Evolutionary conservation across 2,113 vertebrate genomes (phyloP).

Genomic region (Galbula dea): DNA sequence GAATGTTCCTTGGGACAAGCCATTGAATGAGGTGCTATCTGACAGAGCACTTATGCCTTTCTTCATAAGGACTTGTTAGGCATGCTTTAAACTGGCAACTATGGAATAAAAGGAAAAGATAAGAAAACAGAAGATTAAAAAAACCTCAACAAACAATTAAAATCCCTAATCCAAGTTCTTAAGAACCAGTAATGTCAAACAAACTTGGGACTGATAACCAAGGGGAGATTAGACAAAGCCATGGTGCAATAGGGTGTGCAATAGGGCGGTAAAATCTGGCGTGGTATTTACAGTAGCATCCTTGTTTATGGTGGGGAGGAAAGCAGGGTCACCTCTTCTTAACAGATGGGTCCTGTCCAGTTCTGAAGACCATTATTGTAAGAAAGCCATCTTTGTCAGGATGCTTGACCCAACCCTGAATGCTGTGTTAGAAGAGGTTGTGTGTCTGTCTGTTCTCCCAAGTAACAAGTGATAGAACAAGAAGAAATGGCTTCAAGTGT

Average conservation of each 20-base stretch:
- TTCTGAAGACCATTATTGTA: neutral
- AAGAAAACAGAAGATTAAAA: neutral
- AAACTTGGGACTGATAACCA: neutral
- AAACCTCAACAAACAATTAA: neutral
- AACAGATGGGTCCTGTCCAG: neutral
- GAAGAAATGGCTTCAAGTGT: too few relatives aligned
- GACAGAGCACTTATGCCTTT: neutral
- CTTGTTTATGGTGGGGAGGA: too few relatives aligned
- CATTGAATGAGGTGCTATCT: neutral
- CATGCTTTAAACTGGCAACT: neutral
- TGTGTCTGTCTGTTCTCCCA: too few relatives aligned
- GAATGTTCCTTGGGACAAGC: neutral
- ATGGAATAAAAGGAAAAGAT: neutral
- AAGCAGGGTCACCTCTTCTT: neutral
- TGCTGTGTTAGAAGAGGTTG: neutral
- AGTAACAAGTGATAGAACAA: too few relatives aligned
- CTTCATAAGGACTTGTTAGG: neutral
- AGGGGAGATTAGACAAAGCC: neutral
- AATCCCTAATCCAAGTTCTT: neutral
- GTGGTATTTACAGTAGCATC: neutral
- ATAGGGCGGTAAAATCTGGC: neutral
- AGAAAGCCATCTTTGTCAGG: neutral
- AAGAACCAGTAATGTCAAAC: neutral
- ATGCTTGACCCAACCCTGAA: neutral
- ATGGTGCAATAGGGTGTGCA: rapidly evolving